Percentiles rank a stretch among this genome's conserved stretches.
These are phyloP conservation scores for Pelodytes ibericus DNA, from an alignment of 2,797 vertebrate species.

Conservation along the genomic window DNA sequence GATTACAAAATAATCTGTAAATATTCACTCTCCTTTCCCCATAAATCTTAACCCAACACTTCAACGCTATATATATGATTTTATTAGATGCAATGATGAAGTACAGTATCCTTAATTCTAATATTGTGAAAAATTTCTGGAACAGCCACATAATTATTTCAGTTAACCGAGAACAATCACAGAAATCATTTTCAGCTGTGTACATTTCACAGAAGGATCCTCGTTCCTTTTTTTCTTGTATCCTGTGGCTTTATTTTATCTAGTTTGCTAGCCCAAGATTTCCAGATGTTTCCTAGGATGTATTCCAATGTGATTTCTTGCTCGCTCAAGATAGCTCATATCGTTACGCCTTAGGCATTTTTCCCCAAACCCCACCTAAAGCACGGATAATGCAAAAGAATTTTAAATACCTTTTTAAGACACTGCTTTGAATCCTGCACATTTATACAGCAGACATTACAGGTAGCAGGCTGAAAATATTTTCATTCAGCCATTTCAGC, in stretches of 20 bases:
- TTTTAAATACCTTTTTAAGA: slow-evolving; percentile 54
- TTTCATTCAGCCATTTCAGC: slow-evolving; percentile 51
- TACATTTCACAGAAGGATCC: background rate
- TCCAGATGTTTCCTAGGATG: slow-evolving; percentile 64
- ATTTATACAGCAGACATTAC: slow-evolving; percentile 44
- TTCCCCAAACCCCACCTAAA: slow-evolving; percentile 45
- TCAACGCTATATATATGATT: too few relatives aligned
- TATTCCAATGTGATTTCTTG: slow-evolving; percentile 53
- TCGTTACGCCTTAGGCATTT: slow-evolving; percentile 46
- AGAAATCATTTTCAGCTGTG: background rate
- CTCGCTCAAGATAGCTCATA: slow-evolving; percentile 39
- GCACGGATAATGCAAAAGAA: slow-evolving; percentile 53
- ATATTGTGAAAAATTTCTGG: background rate
- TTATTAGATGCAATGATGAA: too few relatives aligned
- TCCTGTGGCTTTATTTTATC: background rate
- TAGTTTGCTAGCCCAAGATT: slow-evolving; percentile 52
- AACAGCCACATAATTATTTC: background rate
- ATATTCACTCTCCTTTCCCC: too few relatives aligned
- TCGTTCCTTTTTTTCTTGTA: background rate
- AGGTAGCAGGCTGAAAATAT: slow-evolving; percentile 26
- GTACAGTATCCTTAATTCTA: too few relatives aligned
- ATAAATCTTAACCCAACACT: too few relatives aligned
- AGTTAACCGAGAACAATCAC: background rate
- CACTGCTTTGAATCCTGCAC: slow-evolving; percentile 43
- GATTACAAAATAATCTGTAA: too few relatives aligned